Conservation (phyloP, 2,113 vertebrate species). For the Chionis minor region DNA sequence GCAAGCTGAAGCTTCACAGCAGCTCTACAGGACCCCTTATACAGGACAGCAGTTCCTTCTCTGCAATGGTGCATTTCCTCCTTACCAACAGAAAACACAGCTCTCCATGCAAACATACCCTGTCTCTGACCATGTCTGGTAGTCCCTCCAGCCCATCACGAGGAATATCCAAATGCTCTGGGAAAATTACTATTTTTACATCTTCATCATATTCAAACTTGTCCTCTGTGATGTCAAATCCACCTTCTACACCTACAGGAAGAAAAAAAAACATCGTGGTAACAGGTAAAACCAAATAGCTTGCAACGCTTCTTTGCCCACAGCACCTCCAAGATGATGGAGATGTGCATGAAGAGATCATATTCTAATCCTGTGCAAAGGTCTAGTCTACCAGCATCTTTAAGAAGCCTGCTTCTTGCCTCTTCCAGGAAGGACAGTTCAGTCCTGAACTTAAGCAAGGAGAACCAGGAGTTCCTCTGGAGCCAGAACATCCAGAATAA, state of each 20-base stretch:
- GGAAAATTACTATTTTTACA: slow-evolving; percentile 93
- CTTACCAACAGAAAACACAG: background rate
- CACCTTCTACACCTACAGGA: slow-evolving; percentile 90
- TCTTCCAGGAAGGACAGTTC: background rate
- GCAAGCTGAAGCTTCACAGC: background rate
- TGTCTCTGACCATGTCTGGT: slow-evolving; percentile 90
- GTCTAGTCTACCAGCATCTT: background rate
- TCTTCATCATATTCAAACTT: slow-evolving; percentile 94
- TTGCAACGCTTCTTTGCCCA: background rate
- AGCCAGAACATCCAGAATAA: background rate
- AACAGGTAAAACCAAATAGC: background rate
- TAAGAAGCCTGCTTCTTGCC: background rate
- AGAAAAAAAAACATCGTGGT: background rate
- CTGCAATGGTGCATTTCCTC: background rate
- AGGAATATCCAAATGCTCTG: slow-evolving; percentile 91
- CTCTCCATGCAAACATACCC: slow-evolving; percentile 75
- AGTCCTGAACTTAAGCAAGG: background rate
- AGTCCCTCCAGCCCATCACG: slow-evolving; percentile 86
- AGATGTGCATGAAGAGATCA: background rate
- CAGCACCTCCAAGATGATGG: background rate
- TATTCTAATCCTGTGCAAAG: background rate
- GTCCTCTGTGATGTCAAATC: slow-evolving; percentile 90
- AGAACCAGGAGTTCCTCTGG: background rate
- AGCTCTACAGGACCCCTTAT: background rate
- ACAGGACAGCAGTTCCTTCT: background rate